Conservation (phyloP, 2,113 vertebrate species). For the Erythrocebus patas region DNA sequence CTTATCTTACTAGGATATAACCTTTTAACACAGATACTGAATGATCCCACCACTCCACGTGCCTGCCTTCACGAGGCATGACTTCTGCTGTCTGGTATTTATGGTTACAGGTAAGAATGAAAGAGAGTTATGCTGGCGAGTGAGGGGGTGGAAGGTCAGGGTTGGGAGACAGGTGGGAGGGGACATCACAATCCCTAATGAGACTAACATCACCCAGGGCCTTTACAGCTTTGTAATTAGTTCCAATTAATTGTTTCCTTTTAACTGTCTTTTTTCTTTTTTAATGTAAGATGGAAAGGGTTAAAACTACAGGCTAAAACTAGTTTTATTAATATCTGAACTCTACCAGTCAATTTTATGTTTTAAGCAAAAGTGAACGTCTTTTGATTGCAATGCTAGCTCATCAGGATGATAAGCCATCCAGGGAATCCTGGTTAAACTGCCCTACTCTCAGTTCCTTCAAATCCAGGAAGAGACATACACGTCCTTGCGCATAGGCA, state of each 20-base stretch:
- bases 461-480: constrained; percentile 5
- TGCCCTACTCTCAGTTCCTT: not conserved
- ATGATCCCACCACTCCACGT: not conserved
- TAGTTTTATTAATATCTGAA: constrained; percentile 31
- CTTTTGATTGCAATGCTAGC: constrained; percentile 32
- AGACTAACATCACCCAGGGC: not conserved
- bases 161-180: rapidly evolving
- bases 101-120: not conserved
- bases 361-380: constrained; percentile 44
- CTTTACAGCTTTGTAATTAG: not conserved
- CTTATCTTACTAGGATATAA: not conserved
- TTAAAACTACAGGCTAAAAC: not conserved
- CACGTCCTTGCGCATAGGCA: not conserved
- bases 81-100: not conserved
- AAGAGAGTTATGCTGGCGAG: not conserved
- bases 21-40: not conserved
- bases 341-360: not conserved
- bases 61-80: not conserved
- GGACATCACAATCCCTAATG: not conserved
- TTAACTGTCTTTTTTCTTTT: not conserved
- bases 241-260: constrained; percentile 17
- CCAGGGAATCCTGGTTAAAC: not conserved
- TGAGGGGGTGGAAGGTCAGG: no score
- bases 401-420: not conserved
- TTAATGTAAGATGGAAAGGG: not conserved